Conservation (phyloP, 1,140 invertebrate species). For the Drosophila pectinifera region DNA sequence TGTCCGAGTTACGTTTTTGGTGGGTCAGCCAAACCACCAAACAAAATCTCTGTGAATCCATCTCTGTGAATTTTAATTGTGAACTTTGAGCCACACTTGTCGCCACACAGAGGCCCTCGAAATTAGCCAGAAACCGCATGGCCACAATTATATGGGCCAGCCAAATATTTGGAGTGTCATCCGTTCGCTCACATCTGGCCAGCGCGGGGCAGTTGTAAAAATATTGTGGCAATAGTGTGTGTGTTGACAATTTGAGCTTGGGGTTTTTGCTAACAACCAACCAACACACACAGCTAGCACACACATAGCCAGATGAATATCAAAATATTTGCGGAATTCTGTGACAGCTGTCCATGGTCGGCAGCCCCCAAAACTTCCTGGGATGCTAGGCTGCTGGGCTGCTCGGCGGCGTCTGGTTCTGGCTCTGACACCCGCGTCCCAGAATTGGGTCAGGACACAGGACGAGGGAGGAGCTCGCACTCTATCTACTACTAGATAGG, state of each 20-base stretch:
- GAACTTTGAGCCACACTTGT: constrained; percentile 17
- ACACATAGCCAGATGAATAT: constrained; percentile 56
- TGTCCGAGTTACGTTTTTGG: background rate
- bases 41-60: constrained; percentile 32
- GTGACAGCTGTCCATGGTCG: constrained; percentile 59
- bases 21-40: constrained; percentile 1
- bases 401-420: constrained; percentile 24
- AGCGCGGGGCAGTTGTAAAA: constrained; percentile 66
- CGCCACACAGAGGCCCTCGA: constrained; percentile 22
- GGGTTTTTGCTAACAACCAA: constrained; percentile 53
- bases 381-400: no score
- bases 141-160: constrained; percentile 69
- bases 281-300: constrained; percentile 1
- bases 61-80: constrained; percentile 44
- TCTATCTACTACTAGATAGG: no score
- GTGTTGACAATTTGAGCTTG: constrained; percentile 73
- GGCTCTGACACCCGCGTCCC: constrained; percentile 32
- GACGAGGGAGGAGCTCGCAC: constrained; percentile 17
- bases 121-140: constrained; percentile 70
- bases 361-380: constrained; percentile 54
- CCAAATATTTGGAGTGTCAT: constrained; percentile 71
- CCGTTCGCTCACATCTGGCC: constrained; percentile 21
- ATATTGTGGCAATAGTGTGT: constrained; percentile 76
- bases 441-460: constrained; percentile 64
- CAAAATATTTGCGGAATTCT: constrained; percentile 75